A percentile compares a stretch with the other conserved stretches of the same genome.
These are phyloP conservation scores for Stenurella melanura DNA, from an alignment of 2,888 invertebrate genomes.

Conservation along the genomic window DNA sequence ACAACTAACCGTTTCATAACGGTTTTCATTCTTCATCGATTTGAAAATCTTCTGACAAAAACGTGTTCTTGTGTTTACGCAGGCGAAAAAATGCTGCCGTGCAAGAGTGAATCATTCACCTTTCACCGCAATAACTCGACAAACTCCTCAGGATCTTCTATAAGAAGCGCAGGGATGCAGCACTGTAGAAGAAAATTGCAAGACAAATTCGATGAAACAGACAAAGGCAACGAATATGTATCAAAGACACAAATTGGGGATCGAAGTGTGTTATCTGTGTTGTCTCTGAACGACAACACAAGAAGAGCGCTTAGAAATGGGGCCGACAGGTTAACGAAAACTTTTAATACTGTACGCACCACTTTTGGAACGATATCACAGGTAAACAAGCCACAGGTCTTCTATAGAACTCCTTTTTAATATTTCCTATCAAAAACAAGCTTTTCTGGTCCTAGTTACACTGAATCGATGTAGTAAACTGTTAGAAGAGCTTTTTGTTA, in stretches of 20 bases:
- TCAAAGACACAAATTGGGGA: constrained; percentile 51
- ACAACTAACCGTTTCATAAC: constrained; percentile 5
- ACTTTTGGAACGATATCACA: constrained; percentile 82
- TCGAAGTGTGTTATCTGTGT: constrained; percentile 69
- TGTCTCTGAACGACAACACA: constrained; percentile 77
- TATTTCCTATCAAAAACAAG: too few relatives aligned
- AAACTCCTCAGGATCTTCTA: constrained; percentile 60
- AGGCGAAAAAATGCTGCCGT: constrained; percentile 46
- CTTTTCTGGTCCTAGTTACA: too few relatives aligned
- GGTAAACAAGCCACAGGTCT: constrained; percentile 69
- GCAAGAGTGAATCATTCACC: constrained; percentile 63
- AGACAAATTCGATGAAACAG: constrained; percentile 65
- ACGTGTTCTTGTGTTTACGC: background rate
- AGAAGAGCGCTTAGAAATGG: constrained; percentile 80
- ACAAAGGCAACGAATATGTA: constrained; percentile 40
- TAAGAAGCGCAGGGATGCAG: constrained; percentile 57
- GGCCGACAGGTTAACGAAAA: constrained; percentile 81
- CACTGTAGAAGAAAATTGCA: constrained; percentile 69
- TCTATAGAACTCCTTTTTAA: too few relatives aligned
- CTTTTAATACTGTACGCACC: constrained; percentile 79
- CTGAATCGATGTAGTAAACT: too few relatives aligned
- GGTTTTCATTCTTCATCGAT: constrained; percentile 12
- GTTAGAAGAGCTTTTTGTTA: too few relatives aligned
- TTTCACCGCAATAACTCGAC: constrained; percentile 63
- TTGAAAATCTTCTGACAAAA: constrained; percentile 5